These are phyloP conservation scores for Nicator chloris DNA, from an alignment of 2,113 vertebrate genomes.

Conservation along the genomic window DNA sequence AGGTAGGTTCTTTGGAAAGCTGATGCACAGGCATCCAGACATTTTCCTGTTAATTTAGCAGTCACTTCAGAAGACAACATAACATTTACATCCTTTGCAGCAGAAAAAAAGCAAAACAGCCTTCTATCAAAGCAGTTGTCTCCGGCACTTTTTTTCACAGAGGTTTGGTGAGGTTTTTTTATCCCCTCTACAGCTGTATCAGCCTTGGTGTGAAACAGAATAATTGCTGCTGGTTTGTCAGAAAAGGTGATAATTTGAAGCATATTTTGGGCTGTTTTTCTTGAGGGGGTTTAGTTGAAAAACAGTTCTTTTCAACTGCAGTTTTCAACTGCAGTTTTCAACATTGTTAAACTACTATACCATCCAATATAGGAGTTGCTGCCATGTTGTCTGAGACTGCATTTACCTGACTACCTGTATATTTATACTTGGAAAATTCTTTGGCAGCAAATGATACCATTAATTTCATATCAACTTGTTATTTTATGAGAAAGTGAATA, in stretches of 20 bases:
- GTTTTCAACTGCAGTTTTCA: neutral
- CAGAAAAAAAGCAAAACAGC: neutral
- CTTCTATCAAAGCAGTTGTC: neutral
- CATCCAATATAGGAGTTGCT: neutral
- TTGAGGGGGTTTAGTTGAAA: neutral
- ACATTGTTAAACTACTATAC: neutral
- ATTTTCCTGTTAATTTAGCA: neutral
- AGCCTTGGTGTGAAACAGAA: neutral
- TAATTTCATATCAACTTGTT: neutral
- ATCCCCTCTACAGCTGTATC: neutral
- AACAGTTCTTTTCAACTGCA: neutral
- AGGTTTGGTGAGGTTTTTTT: neutral
- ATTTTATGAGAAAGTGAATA: neutral
- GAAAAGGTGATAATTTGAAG: conserved; percentile 22
- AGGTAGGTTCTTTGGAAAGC: neutral
- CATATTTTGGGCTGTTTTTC: neutral
- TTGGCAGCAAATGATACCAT: neutral
- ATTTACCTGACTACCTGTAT: neutral
- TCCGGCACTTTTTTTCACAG: neutral
- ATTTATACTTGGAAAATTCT: neutral
- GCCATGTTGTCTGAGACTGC: neutral
- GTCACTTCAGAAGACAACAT: neutral
- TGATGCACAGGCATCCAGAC: neutral
- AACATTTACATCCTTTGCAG: neutral
- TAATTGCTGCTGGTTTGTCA: neutral